Conservation (phyloP, 2,888 invertebrate genomes). For the Cheilosia impressa region DNA sequence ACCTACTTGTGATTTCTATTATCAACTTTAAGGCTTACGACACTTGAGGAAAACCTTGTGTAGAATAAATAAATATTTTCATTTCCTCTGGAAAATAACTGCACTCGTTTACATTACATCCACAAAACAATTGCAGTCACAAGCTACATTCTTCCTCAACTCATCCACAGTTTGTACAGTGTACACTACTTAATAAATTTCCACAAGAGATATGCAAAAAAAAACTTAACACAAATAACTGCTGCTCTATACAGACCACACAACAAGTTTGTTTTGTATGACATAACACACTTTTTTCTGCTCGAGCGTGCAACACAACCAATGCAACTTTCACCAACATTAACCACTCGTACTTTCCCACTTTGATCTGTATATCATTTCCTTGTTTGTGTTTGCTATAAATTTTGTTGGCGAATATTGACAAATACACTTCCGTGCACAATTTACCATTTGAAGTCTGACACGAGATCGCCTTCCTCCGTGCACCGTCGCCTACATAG, state of each 20-base stretch:
- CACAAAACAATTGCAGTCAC: too few relatives aligned
- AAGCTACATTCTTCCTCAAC: too few relatives aligned
- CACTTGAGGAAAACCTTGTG: too few relatives aligned
- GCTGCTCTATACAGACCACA: background rate
- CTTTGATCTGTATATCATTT: conserved; percentile 44
- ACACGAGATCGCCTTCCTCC: conserved; percentile 21
- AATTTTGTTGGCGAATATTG: conserved; percentile 64
- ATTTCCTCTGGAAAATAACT: too few relatives aligned
- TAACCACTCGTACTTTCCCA: conserved; percentile 49
- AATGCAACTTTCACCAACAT: conserved; percentile 65
- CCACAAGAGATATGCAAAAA: background rate
- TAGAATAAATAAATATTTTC: too few relatives aligned
- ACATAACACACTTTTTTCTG: conserved; percentile 49
- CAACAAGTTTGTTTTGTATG: conserved; percentile 44
- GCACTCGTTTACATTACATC: too few relatives aligned
- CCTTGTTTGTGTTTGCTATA: conserved; percentile 66
- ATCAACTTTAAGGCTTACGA: too few relatives aligned
- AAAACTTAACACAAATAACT: background rate
- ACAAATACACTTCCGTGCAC: conserved; percentile 66
- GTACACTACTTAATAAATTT: too few relatives aligned
- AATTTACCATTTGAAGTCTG: conserved; percentile 45
- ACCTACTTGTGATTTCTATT: too few relatives aligned
- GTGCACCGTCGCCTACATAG: conserved; percentile 28
- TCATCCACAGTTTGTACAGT: too few relatives aligned
- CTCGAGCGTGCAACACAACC: conserved; percentile 56